Evolutionary conservation across 2,888 invertebrate species (phyloP), one percentile per base, ranked within the genome.

Genomic region (Lamellibrachia satsuma): DNA sequence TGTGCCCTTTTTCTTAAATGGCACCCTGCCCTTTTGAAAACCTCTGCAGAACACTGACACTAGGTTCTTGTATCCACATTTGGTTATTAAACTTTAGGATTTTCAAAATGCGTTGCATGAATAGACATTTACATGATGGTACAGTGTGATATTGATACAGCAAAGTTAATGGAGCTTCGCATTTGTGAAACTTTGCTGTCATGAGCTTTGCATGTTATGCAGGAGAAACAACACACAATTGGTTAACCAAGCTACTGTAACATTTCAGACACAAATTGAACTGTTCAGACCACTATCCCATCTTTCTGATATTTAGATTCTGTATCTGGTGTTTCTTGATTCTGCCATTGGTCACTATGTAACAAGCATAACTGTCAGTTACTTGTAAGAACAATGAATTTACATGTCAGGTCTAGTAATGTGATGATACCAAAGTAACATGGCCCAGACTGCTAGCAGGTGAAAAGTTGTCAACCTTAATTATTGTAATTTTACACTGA

Each of bases 401-500:
- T 55, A 9, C 55, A 55, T 55, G 55, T 55, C 9, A 92, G 75
- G 92, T 52, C n/a, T 51, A 90, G 75, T 90, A n/a, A 92, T 51
- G 94, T 97, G 97, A 93, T 97, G 97, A 92, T 98, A 97, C 95
- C 98, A 98, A 94, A 98, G 96, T 96, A 97, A 97, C 95, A 98
- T 98, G 90, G 97, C 97, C 51, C 96, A 95, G 52, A 96, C 95
- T 39, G 93, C 75, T 22, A 93, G 7, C 39, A 39, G 39, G 39
- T 39, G 39, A 39, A 39, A 39, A 39, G 39, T 39, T 39, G 39
- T 39, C 39, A 39, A 39, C 22, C n/a, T 75, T 75, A 75, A 75
- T 22, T 75, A 15, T 6, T 75, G n/a, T 22, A 75, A 75, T 75
- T 75, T 15, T n/a, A 75, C 75, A 75, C 39, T 39, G 39, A 39